Evolutionary conservation across 2,797 vertebrate genomes (phyloP), one percentile per base, ranked within the genome.

Genomic region (Acridotheres tristis): DNA sequence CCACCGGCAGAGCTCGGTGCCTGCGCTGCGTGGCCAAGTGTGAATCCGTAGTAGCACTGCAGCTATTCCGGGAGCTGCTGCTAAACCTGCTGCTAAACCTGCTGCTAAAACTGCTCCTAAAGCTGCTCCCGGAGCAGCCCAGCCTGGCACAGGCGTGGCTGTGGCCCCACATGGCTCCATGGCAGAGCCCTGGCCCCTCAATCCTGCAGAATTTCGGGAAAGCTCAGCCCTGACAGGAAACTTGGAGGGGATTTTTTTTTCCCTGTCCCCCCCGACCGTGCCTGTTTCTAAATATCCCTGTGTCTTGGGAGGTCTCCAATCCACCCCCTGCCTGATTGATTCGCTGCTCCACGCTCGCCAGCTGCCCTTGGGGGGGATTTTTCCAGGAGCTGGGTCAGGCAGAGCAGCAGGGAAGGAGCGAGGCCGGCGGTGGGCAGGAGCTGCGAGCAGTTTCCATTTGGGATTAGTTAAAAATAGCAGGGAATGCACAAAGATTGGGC

Each of bases 401-500:
- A 16, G 53, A 65, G 38, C 67, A 9, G 93, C 12, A 0, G 54
- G 4, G 30, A 36, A 42, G 54, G 82, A n/a, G 9, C 20, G 23
- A 1, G 69, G 57, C 68, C 2, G 5, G 85, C 29, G 53, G 77
- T 2, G 23, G 54, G 84, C 89, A 85, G 92, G 80, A 84, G 47
- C 82, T 11, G 4, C 4, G 32, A 5, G 71, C 72, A 9, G 4
- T 69, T 95, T 91, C 88, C 63, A n/a, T 63, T 25, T 6, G 84
- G 90, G 81, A 87, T 89, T 47, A 85, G 88, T 71, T 96, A 96
- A 94, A 95, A 95, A 94, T 95, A 93, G 92, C 94, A n/a, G 86
- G 88, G 93, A 93, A 85, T 29, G 92, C 32, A 40, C 67, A 48
- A 30, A 67, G 90, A 59, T 85, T 8, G 5, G 86, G 92, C 92